phyloP scores from a whole-genome alignment of 2,113 vertebrate genomes.

The Python bivittatus region DNA sequence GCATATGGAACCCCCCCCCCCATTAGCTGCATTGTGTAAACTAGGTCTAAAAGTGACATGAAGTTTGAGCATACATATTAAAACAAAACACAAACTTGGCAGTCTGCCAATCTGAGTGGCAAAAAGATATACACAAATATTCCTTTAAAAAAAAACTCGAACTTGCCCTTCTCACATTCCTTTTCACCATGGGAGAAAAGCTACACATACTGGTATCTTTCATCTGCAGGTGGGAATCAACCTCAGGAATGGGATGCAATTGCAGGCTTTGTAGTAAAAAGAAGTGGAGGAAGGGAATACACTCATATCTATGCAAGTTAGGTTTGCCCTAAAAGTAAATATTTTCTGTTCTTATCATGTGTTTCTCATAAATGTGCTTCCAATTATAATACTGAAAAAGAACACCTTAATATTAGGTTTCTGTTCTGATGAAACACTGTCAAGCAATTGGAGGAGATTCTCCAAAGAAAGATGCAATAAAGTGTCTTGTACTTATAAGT shows the following conservation, averaged over 20 bases:
- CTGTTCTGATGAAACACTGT: not conserved
- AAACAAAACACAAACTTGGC: not conserved
- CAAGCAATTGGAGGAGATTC: not conserved
- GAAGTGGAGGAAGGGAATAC: not conserved
- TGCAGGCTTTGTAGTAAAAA: not conserved
- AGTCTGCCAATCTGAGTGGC: not conserved
- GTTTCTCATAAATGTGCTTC: not conserved
- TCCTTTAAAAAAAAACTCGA: not conserved
- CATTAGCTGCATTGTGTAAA: not conserved
- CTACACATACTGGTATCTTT: not conserved
- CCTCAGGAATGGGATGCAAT: not conserved
- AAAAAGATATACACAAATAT: not conserved
- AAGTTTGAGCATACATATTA: not conserved
- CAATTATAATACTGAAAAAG: not conserved
- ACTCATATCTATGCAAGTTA: not conserved
- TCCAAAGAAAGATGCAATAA: not conserved
- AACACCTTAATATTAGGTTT: not conserved
- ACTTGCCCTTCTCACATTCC: not conserved
- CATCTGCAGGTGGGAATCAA: not conserved
- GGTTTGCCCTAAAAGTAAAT: not conserved
- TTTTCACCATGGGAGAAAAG: not conserved
- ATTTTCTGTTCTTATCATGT: not conserved
- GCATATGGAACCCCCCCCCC: not conserved
- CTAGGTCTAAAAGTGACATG: not conserved
- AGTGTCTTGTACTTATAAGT: not conserved